These are phyloP conservation scores for Arge pagana DNA, from an alignment of 2,888 invertebrate species.

Conservation along the genomic window DNA sequence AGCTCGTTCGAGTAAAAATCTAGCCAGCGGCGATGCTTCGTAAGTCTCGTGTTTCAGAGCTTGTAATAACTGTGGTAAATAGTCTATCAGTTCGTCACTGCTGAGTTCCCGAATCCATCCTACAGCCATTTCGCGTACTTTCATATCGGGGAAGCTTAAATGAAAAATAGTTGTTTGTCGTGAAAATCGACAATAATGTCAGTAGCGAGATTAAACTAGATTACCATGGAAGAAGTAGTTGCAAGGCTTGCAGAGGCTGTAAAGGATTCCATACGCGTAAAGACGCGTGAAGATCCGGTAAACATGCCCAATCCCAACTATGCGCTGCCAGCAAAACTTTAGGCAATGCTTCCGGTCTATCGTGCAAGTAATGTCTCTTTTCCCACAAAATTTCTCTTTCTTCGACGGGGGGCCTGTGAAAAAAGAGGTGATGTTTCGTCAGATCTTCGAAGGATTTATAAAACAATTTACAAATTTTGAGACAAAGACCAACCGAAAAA, in stretches of 20 bases:
- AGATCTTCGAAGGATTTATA: slow-evolving; percentile 13
- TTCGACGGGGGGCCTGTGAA: slow-evolving; percentile 67
- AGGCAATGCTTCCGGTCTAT: slow-evolving; percentile 82
- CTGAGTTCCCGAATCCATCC: slow-evolving; percentile 78
- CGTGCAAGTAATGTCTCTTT: slow-evolving; percentile 86
- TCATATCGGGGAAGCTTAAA: slow-evolving; percentile 86
- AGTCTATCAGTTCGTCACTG: slow-evolving; percentile 88
- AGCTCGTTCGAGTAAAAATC: slow-evolving; percentile 80
- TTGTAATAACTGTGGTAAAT: slow-evolving; percentile 91
- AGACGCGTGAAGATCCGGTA: slow-evolving; percentile 85
- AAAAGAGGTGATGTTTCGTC: slow-evolving; percentile 8
- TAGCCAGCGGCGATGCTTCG: slow-evolving; percentile 85
- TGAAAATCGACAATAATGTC: not conserved
- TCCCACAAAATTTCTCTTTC: slow-evolving; percentile 89
- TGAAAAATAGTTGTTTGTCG: slow-evolving; percentile 1
- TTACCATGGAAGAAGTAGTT: slow-evolving; percentile 88
- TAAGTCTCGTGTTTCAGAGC: slow-evolving; percentile 89
- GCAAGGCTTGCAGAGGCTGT: slow-evolving; percentile 86
- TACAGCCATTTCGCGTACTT: slow-evolving; percentile 85
- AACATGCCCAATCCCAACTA: slow-evolving; percentile 88
- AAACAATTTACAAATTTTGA: not conserved
- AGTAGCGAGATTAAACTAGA: not conserved
- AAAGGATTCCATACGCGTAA: slow-evolving; percentile 87
- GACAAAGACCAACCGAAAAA: slow-evolving; percentile 60
- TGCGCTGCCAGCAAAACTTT: slow-evolving; percentile 86